Conservation (phyloP, 2,797 vertebrate species). For the Uromys caudimaculatus region DNA sequence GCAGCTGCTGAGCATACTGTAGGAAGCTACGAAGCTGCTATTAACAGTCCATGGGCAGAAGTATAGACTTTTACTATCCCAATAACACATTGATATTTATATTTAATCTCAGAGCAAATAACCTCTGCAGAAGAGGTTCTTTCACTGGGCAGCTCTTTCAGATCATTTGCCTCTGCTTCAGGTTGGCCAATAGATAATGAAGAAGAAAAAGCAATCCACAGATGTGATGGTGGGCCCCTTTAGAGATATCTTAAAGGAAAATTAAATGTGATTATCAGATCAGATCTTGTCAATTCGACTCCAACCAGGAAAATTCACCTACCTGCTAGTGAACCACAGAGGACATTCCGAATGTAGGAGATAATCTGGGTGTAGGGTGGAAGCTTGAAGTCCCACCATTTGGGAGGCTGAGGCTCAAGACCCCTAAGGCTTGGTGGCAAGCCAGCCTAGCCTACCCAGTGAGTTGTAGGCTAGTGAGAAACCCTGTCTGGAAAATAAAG, state of each 20-base stretch:
- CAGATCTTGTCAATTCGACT: not conserved
- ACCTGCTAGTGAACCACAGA: not conserved
- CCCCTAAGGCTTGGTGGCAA: not conserved
- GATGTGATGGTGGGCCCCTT: not conserved
- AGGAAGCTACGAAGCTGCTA: fast-evolving
- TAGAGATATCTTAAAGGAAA: not conserved
- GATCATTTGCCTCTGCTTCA: not conserved
- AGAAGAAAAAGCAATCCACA: not conserved
- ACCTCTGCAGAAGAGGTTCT: not conserved
- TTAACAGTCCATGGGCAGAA: too few species aligned
- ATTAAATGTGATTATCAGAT: not conserved
- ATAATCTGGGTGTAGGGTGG: not conserved
- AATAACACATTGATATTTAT: not conserved
- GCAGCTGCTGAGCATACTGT: not conserved
- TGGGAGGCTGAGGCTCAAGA: not conserved
- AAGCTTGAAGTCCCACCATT: not conserved
- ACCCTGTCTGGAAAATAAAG: not conserved
- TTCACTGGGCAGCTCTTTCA: not conserved
- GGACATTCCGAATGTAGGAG: not conserved
- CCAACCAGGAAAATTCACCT: not conserved
- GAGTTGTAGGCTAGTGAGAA: not conserved
- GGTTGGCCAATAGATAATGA: not conserved
- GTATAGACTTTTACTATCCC: not conserved
- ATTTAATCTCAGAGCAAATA: not conserved
- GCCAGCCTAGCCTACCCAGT: not conserved